Conservation (phyloP, 2,888 invertebrate genomes). For the Andrena minutula region DNA sequence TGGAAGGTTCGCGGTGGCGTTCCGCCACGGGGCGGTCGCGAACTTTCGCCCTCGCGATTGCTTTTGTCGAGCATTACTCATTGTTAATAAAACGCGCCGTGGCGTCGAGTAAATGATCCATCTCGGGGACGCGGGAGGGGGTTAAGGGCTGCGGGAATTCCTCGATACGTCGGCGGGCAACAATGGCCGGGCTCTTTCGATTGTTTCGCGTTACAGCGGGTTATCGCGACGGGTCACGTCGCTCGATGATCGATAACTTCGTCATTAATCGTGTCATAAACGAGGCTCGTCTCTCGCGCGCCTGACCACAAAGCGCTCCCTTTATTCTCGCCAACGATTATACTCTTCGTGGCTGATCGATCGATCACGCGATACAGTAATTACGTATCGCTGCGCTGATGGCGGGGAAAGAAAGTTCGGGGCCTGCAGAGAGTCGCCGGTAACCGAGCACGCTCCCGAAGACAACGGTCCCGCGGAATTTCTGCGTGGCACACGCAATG, state of each 20-base stretch:
- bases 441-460: slow-evolving; percentile 11
- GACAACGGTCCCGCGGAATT: slow-evolving; percentile 39
- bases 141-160: neutral
- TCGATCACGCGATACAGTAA: slow-evolving; percentile 66
- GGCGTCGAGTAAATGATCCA: neutral
- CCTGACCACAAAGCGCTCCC: slow-evolving; percentile 19
- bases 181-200: neutral
- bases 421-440: neutral
- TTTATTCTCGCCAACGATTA: slow-evolving; percentile 32
- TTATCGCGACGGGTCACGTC: slow-evolving; percentile 26
- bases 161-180: slow-evolving; percentile 3
- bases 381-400: slow-evolving; percentile 53
- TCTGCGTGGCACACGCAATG: slow-evolving; percentile 52
- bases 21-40: neutral
- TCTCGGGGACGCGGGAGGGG: neutral
- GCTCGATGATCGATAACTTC: slow-evolving; percentile 58
- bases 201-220: slow-evolving; percentile 21
- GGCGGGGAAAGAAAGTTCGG: slow-evolving; percentile 45
- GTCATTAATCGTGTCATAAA: slow-evolving; percentile 47
- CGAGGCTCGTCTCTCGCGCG: slow-evolving; percentile 13
- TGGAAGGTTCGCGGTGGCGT: neutral
- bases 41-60: slow-evolving; percentile 12
- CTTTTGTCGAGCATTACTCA: neutral
- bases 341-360: slow-evolving; percentile 45
- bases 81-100: slow-evolving; percentile 6